Evolutionary conservation across 2,888 invertebrate genomes (phyloP), one percentile per base, ranked within the genome.

Genomic region (Sphecodes monilicornis): DNA sequence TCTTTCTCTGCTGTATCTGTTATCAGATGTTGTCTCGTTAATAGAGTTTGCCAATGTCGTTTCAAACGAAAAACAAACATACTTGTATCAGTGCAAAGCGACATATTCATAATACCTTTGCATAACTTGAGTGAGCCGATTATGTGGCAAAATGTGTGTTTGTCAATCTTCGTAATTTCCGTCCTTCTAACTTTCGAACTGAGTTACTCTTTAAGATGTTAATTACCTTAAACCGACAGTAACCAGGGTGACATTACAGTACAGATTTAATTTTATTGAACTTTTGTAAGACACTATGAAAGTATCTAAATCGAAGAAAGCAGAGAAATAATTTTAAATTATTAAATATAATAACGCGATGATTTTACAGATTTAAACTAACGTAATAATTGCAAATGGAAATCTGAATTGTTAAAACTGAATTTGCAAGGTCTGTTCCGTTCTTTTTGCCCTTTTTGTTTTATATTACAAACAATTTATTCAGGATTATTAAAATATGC

Each of bases 251-350:
- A 54, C n/a, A n/a, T 54, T n/a, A 54, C 11, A 54, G n/a, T n/a
- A n/a, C 54, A n/a, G 11, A n/a, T 54, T 50, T 3, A 50, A 50
- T 50, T n/a, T 54, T 11, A 54, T 54, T n/a, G n/a, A 54, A 3
- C n/a, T n/a, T n/a, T 54, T n/a, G 50, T 54, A 10, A 54, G 54
- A n/a, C 22, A 10, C 54, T n/a, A 1, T 3, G n/a, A 3, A 54
- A n/a, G 0, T 54, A n/a, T 54, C 1, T 1, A n/a, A n/a, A 11
- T 3, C 3, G 2, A n/a, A 0, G 3, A 1, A 11, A 54, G 8
- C 11, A 54, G n/a, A 11, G 54, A 54, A n/a, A 54, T 54, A 10
- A 54, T 54, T n/a, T 22, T 54, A 3, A 10, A 54, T 10, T 22
- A n/a, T n/a, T 5, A 50, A 10, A 50, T 50, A 50, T 10, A 22